Evolutionary conservation across 2,888 invertebrate genomes (phyloP), one percentile per base, ranked within the genome.

Genomic region (Steinernema hermaphroditum): DNA sequence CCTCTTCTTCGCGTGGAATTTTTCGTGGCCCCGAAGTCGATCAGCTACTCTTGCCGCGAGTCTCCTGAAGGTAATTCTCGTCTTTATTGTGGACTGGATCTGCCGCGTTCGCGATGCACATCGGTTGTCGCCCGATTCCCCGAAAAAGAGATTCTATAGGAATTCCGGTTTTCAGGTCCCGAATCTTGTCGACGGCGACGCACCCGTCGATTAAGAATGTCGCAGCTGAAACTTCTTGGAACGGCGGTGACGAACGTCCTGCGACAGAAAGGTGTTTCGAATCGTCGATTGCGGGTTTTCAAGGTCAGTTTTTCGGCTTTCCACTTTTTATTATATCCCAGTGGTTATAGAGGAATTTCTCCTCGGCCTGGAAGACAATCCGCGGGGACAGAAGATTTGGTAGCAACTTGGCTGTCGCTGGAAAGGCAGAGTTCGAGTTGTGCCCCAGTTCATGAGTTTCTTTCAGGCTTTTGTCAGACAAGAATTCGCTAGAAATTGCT

Each of bases 101-200:
- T n/a, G n/a, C n/a, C n/a, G n/a, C n/a, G n/a, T n/a, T n/a, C n/a
- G n/a, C n/a, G n/a, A n/a, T n/a, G n/a, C n/a, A n/a, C n/a, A n/a
- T n/a, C n/a, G n/a, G n/a, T n/a, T n/a, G n/a, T n/a, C n/a, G n/a
- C n/a, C n/a, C n/a, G n/a, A n/a, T n/a, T n/a, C n/a, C n/a, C n/a
- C n/a, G n/a, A n/a, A n/a, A n/a, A n/a, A n/a, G n/a, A n/a, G n/a
- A n/a, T n/a, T n/a, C n/a, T 14, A 4, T 46, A 46, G 19, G 46
- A 46, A n/a, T 46, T 46, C 46, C 14, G n/a, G 46, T 46, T 46
- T 46, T 46, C 46, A 46, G 46, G n/a, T n/a, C n/a, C n/a, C n/a
- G 46, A 46, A 46, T 46, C 46, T 46, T 19, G 46, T 46, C 46
- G 46, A 46, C 46, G 46, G 16, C 46, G n/a, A 19, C 46, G 19